Evolutionary conservation across 2,888 invertebrate genomes (phyloP), one percentile per base, ranked within the genome.

Genomic region (Scaptomyza flava): DNA sequence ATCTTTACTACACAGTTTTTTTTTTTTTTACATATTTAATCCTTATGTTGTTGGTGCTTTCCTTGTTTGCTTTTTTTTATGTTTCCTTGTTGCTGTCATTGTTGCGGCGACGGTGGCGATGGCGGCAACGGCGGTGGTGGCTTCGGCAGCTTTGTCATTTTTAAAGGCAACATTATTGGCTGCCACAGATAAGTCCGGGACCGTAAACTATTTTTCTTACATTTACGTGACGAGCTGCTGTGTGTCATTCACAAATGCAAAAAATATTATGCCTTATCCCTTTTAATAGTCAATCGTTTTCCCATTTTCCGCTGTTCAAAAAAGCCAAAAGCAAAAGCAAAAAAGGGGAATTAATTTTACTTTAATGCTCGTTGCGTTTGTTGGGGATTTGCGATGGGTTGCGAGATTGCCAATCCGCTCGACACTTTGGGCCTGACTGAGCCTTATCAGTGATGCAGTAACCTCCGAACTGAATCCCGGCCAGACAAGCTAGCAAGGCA

Each of bases 251-350:
- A 64, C 79, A 87, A 87, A 89, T 87, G 89, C 69, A 83, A 79
- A 89, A 89, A 88, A 85, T 71, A 88, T 89, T 85, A 88, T 86
- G 74, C 82, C 73, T 89, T 81, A 89, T 87, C 81, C 79, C 72
- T 88, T 89, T 87, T 82, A 85, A 87, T 83, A 88, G 89, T 89
- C 89, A 82, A 89, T 88, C 87, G 85, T 88, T 89, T 89, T 77
- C 79, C 75, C 76, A 85, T 88, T 89, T 89, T 63, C 57, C 50
- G 43, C 23, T 30, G 23, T 46, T 36, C 53, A 61, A 51, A 52
- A 30, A 34, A 42, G 54, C 33, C n/a, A 58, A 59, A 47, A 41
- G 36, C 50, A 45, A 38, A 62, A 50, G 17, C 17, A 51, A 56
- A 41, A 77, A 70, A 69, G 12, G 42, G 41, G 64, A 75, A 87